These are phyloP conservation scores for Fissipunctia ypsillon DNA, from an alignment of 2,888 invertebrate genomes.

Conservation along the genomic window DNA sequence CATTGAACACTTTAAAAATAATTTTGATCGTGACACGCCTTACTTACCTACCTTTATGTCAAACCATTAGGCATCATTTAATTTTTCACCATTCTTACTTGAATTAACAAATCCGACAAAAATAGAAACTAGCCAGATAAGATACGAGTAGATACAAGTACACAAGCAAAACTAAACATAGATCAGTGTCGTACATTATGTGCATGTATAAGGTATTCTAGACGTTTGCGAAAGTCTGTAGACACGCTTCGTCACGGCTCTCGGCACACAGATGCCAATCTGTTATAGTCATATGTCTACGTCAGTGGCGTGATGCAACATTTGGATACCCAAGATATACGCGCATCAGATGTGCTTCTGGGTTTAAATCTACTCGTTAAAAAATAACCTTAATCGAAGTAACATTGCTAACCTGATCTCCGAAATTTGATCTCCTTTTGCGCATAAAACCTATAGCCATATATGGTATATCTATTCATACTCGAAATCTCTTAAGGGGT, in stretches of 20 bases:
- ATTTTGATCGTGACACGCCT: not conserved
- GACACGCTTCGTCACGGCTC: conserved; percentile 83
- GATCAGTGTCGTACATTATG: conserved; percentile 57
- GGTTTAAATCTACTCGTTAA: conserved; percentile 11
- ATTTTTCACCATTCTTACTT: not conserved
- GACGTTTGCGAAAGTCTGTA: conserved; percentile 84
- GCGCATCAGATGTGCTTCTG: conserved; percentile 29
- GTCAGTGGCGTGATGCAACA: conserved; percentile 81
- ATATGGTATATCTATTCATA: too few species aligned
- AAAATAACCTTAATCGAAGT: conserved; percentile 8
- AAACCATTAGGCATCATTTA: conserved; percentile 3
- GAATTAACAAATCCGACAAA: conserved; percentile 24
- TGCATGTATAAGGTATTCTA: conserved; percentile 69
- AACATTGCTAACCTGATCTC: conserved; percentile 3
- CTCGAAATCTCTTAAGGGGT: too few species aligned
- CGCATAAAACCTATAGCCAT: not conserved
- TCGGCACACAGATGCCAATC: conserved; percentile 81
- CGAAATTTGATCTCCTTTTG: not conserved
- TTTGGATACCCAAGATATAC: conserved; percentile 55
- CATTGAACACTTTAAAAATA: conserved; percentile 4
- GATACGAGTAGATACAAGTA: conserved; percentile 37
- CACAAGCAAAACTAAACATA: conserved; percentile 49
- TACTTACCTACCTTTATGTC: not conserved
- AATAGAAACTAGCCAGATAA: conserved; percentile 66
- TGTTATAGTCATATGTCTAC: conserved; percentile 81